Conservation (phyloP, 2,888 invertebrate genomes). For the Drosophila multiciliata region DNA sequence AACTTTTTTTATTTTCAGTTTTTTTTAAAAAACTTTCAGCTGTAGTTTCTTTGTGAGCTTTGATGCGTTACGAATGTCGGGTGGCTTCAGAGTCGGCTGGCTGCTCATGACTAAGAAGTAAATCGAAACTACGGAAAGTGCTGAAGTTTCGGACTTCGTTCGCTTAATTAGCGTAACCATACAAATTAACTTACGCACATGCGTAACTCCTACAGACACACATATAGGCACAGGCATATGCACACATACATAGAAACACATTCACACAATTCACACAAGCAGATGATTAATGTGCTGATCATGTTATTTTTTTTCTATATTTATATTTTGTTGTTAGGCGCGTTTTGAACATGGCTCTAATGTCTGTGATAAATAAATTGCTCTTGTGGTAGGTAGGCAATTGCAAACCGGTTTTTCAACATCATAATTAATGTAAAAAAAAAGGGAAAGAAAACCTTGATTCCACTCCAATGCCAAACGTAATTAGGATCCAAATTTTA, state of each 20-base stretch:
- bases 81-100: slow-evolving; percentile 46
- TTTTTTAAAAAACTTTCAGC: slow-evolving; percentile 19
- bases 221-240: background rate
- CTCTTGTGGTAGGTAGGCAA: slow-evolving; percentile 41
- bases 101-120: slow-evolving; percentile 23
- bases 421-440: slow-evolving; percentile 43
- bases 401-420: slow-evolving; percentile 65
- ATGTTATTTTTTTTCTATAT: slow-evolving; percentile 23
- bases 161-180: slow-evolving; percentile 63
- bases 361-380: slow-evolving; percentile 41
- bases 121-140: slow-evolving; percentile 47
- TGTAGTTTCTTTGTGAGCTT: slow-evolving; percentile 48
- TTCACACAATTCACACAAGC: background rate
- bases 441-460: slow-evolving; percentile 4
- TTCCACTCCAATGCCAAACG: slow-evolving; percentile 18
- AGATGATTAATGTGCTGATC: slow-evolving; percentile 61
- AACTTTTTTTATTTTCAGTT: background rate
- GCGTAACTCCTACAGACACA: slow-evolving; percentile 57
- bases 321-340: slow-evolving; percentile 16
- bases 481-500: background rate
- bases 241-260: slow-evolving; percentile 1
- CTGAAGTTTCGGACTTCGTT: slow-evolving; percentile 49
- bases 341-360: slow-evolving; percentile 53
- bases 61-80: slow-evolving; percentile 54
- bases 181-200: slow-evolving; percentile 77